Conservation (phyloP, 2,888 invertebrate genomes). For the Entomobrya proxima region DNA sequence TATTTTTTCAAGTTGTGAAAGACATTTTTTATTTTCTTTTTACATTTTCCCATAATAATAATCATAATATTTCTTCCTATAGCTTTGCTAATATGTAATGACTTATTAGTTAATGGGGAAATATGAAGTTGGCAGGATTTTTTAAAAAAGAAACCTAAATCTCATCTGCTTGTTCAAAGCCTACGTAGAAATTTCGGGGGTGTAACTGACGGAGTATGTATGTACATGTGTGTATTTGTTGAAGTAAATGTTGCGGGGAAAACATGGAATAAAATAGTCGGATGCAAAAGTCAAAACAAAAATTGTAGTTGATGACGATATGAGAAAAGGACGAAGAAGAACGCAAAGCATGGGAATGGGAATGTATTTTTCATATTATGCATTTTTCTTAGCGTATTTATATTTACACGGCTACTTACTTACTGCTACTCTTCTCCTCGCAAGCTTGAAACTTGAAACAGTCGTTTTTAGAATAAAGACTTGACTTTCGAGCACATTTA, state of each 20-base stretch:
- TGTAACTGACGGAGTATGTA: not conserved
- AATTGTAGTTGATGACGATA: constrained; percentile 68
- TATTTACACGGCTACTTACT: no score
- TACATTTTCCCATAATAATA: no score
- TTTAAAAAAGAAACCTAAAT: no score
- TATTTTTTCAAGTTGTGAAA: no score
- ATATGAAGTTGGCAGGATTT: no score
- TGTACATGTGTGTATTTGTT: not conserved
- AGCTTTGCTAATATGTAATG: no score
- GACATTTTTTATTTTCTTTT: not conserved
- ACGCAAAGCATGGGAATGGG: constrained; percentile 17
- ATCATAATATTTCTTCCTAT: no score
- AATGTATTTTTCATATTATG: not conserved
- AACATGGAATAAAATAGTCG: constrained; percentile 56
- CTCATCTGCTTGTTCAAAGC: not conserved
- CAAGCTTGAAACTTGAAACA: no score
- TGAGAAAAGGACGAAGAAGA: constrained; percentile 15
- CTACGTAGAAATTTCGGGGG: not conserved
- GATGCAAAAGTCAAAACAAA: constrained; percentile 76
- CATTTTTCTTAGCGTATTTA: constrained; percentile 1
- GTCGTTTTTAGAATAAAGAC: no score
- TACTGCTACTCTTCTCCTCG: no score
- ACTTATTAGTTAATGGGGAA: not conserved
- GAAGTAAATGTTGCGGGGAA: constrained; percentile 16
- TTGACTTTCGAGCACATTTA: no score